A percentile compares a stretch with the other conserved stretches of the same genome.
Evolutionary conservation across 2,888 invertebrate genomes (phyloP).

Genomic region (Meteorus cinctellus): DNA sequence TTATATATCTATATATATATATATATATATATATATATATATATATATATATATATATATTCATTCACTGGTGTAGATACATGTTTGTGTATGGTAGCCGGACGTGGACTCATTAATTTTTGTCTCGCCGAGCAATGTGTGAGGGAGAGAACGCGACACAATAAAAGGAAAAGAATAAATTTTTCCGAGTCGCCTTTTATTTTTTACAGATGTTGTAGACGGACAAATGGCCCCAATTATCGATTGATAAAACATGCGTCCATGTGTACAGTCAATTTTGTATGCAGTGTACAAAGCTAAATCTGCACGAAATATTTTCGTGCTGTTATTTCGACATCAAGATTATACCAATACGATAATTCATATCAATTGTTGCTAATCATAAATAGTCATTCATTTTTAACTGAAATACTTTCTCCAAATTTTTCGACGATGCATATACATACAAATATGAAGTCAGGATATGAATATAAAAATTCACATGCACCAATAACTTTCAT

Average conservation of each 20-base stretch:
- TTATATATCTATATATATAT: too few species aligned
- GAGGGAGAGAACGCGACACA: slow-evolving; percentile 5
- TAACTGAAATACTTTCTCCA: too few species aligned
- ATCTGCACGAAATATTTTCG: too few species aligned
- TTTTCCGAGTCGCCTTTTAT: slow-evolving; percentile 6
- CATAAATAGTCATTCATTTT: too few species aligned
- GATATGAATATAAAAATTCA: background rate
- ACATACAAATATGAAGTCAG: background rate
- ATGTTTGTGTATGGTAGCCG: background rate
- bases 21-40: too few species aligned
- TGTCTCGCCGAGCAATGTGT: slow-evolving; percentile 26
- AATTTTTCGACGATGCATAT: background rate
- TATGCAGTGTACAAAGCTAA: too few species aligned
- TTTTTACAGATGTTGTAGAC: slow-evolving; percentile 23
- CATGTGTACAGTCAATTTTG: background rate
- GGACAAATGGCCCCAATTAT: slow-evolving; percentile 23
- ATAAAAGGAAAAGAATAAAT: background rate
- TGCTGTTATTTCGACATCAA: too few species aligned
- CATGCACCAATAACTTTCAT: background rate
- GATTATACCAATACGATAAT: too few species aligned
- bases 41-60: background rate
- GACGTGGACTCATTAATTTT: slow-evolving; percentile 29
- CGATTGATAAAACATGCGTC: slow-evolving; percentile 16
- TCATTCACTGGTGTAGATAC: background rate
- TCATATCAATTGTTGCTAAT: too few species aligned